Base-by-base conservation (phyloP, 2,113 vertebrate genomes). In the Salvelinus alpinus region DNA sequence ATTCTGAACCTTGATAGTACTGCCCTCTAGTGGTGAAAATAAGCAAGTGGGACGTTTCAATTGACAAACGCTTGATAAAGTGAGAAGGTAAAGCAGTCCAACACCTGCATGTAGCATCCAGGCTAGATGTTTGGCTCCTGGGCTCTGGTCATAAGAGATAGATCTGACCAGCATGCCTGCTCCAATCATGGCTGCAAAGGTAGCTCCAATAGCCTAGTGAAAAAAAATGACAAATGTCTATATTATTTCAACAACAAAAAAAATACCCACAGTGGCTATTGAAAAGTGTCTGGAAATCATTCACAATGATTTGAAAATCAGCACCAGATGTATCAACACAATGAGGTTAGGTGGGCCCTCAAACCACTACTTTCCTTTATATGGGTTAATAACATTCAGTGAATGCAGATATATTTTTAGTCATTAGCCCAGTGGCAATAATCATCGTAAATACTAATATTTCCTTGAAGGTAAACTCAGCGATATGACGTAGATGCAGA, bases 151-250 rank as follows among this genome's bases (percentile, higher is more conserved):
- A 64, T 97, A 99, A 0, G 97, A 89, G 89, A 99, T 94, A 1
- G 94, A 94, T 2, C 94, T 91, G 38, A 98, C 96, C 87, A 99
- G 80, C 91, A 99, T 94, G 65, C 95, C 96, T 1, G 96, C 95
- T 80, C 96, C 97, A 80, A 99, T 96, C 96, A 99, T 96, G 20
- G 95, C 97, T 29, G 95, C 97, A 89, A 99, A 96, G 0, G 95
- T 96, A 8, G 95, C 96, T 44, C 97, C 97, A 24, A 98, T 95
- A 64, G 96, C 95, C 97, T 99, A 85, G 12, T 3, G 84, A 72
- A 86, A 0, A 84, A n/a, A 34, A 66, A 74, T 64, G 5, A 74
- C 3, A 73, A 4, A 57, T 27, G 4, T 7, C 7, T 70, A n/a
- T 13, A 44, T n/a, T 44, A 44, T 44, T 11, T 44, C 11, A 22